Evolutionary conservation across 2,797 vertebrate species (phyloP).

Genomic region (Heliangelus exortis): DNA sequence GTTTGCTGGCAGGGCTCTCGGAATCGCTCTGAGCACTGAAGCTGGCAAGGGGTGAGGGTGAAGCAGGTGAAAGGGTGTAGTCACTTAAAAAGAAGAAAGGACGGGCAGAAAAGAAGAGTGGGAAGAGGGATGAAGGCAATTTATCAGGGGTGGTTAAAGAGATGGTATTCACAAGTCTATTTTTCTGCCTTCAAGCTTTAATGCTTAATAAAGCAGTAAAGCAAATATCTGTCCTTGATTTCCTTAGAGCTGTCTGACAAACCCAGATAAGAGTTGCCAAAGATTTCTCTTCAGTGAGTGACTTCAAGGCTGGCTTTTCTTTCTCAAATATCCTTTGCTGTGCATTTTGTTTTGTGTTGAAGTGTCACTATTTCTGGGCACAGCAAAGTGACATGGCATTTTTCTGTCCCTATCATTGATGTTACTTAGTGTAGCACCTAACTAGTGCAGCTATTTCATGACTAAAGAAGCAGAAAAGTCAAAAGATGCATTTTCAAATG

Average conservation of each 20-base stretch:
- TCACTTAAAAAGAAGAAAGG: background rate
- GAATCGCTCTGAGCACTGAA: slow-evolving; percentile 10
- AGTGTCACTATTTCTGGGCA: background rate
- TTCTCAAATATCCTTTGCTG: background rate
- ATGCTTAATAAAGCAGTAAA: slow-evolving; percentile 26
- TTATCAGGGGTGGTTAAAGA: slow-evolving; percentile 33
- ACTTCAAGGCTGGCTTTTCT: background rate
- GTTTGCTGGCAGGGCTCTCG: slow-evolving; percentile 1
- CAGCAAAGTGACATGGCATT: background rate
- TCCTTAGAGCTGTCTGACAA: slow-evolving; percentile 27
- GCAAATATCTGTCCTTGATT: background rate
- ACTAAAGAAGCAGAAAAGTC: background rate
- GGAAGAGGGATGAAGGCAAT: slow-evolving; percentile 46
- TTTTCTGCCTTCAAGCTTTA: slow-evolving; percentile 14
- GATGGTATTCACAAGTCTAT: background rate
- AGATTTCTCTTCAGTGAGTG: background rate
- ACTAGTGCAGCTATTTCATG: background rate
- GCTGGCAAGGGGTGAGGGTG: slow-evolving; percentile 36
- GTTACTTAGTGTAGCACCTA: background rate
- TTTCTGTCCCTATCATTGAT: background rate
- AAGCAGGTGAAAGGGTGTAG: slow-evolving; percentile 62
- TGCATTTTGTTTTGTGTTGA: background rate
- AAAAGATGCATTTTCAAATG: background rate
- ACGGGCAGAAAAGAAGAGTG: slow-evolving; percentile 31
- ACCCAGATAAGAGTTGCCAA: background rate